Conservation (phyloP, 2,888 invertebrate genomes). For the Cheilosia scutellata region DNA sequence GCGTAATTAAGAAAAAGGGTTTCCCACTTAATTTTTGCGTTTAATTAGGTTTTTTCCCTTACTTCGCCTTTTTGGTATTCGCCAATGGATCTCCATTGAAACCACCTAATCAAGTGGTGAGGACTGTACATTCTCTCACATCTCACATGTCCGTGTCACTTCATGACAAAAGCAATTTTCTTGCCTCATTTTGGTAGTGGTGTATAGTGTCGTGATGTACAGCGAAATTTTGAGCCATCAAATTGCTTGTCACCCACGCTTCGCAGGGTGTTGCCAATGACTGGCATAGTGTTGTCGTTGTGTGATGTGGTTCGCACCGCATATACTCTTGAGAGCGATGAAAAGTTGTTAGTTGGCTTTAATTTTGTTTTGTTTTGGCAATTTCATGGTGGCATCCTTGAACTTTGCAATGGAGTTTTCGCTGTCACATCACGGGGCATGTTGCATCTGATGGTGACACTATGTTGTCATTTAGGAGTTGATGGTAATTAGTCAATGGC, state of each 20-base stretch:
- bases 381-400: constrained; percentile 33
- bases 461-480: constrained; percentile 21
- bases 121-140: constrained; percentile 13
- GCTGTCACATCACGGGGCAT: constrained; percentile 1
- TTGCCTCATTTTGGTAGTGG: constrained; percentile 50
- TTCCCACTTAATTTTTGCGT: constrained; percentile 71
- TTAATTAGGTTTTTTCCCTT: constrained; percentile 54
- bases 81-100: constrained; percentile 26
- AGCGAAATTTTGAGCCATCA: constrained; percentile 70
- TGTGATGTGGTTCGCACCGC: constrained; percentile 42
- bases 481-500: constrained; percentile 51
- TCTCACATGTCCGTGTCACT: constrained; percentile 62
- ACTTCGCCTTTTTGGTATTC: constrained; percentile 5
- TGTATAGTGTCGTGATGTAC: constrained; percentile 40
- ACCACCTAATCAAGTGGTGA: constrained; percentile 63
- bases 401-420: constrained; percentile 47
- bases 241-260: constrained; percentile 69
- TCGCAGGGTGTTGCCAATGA: constrained; percentile 63
- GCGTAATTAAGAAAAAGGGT: constrained; percentile 73
- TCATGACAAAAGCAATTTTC: constrained; percentile 72
- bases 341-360: constrained; percentile 4
- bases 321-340: constrained; percentile 8
- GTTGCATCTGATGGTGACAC: constrained; percentile 52
- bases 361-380: constrained; percentile 4
- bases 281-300: constrained; percentile 26